Percentiles rank a stretch among this genome's conserved stretches.
These are phyloP conservation scores for Campoplex nolae DNA, from an alignment of 2,888 invertebrate species.

Conservation along the genomic window DNA sequence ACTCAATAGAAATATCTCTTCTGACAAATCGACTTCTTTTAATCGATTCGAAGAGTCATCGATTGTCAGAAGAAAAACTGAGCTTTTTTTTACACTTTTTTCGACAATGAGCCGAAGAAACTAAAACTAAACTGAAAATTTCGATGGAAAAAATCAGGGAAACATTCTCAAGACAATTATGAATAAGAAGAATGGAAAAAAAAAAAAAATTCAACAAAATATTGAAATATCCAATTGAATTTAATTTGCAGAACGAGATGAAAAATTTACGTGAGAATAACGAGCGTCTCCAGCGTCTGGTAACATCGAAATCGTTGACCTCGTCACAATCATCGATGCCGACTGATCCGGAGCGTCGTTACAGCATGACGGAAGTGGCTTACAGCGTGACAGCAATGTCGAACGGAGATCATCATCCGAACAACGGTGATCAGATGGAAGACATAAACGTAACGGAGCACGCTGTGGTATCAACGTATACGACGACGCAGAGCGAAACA, in stretches of 20 bases:
- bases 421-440: slow-evolving; percentile 77
- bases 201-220: neutral
- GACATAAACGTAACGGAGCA: slow-evolving; percentile 77
- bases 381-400: slow-evolving; percentile 80
- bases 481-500: slow-evolving; percentile 75
- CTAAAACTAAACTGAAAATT: neutral
- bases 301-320: slow-evolving; percentile 87
- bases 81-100: neutral
- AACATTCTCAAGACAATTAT: neutral
- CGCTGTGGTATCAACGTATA: slow-evolving; percentile 75
- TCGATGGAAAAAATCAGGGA: too few species aligned
- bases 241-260: slow-evolving; percentile 93
- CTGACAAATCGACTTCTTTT: neutral
- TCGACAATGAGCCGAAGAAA: neutral
- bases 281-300: slow-evolving; percentile 95
- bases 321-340: slow-evolving; percentile 86
- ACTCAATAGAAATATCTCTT: neutral
- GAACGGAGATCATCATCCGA: slow-evolving; percentile 77
- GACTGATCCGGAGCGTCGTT: slow-evolving; percentile 84
- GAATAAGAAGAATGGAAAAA: neutral
- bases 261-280: slow-evolving; percentile 98
- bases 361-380: slow-evolving; percentile 84
- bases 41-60: too few species aligned
- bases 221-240: neutral
- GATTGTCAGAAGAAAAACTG: too few species aligned